phyloP scores from a whole-genome alignment of 2,113 vertebrate genomes.

The Pantherophis guttatus region DNA sequence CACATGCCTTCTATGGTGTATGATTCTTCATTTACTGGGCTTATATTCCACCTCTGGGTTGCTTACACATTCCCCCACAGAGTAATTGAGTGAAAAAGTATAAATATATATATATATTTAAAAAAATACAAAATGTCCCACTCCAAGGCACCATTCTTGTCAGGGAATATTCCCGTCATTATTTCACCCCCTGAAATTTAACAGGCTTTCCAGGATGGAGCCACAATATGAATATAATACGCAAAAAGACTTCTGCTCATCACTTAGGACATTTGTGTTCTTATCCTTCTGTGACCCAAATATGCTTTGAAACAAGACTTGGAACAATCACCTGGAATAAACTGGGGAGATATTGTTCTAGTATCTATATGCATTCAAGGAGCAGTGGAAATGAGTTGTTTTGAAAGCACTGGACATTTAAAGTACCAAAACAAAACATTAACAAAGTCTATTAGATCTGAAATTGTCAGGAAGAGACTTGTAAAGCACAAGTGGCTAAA shows the following conservation, averaged over 20 bases:
- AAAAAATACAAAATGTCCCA: not conserved
- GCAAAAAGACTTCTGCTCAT: not conserved
- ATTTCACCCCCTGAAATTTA: not conserved
- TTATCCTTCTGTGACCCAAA: not conserved
- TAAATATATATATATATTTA: not conserved
- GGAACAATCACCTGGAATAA: not conserved
- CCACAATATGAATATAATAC: not conserved
- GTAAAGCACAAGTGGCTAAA: not conserved
- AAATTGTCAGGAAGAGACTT: not conserved
- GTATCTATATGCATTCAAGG: not conserved
- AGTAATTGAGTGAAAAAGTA: not conserved
- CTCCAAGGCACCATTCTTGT: not conserved
- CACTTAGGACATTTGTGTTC: not conserved
- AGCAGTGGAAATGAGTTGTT: not conserved
- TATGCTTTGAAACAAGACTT: not conserved
- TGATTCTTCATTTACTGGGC: not conserved
- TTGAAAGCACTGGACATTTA: accelerated
- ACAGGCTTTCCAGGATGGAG: not conserved
- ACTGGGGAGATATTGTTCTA: not conserved
- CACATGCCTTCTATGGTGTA: not conserved
- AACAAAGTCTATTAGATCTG: not conserved
- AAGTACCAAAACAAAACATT: accelerated
- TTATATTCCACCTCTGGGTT: not conserved
- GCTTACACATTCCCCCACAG: not conserved
- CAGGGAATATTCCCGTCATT: not conserved